phyloP scores from a whole-genome alignment of 2,113 vertebrate genomes.

The Thinocorus orbignyianus region DNA sequence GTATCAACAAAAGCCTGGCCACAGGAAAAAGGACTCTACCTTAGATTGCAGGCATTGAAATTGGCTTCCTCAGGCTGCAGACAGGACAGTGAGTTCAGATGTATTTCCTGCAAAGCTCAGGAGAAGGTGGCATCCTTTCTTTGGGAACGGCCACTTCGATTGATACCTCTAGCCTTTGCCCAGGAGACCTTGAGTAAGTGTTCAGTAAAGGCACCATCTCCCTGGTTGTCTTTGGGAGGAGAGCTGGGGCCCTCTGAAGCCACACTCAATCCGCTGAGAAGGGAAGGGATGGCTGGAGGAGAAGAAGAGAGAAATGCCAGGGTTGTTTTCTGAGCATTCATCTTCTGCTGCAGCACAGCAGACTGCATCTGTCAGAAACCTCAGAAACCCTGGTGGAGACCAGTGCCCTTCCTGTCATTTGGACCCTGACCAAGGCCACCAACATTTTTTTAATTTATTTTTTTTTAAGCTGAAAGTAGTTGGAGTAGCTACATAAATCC shows the following conservation, averaged over 20 bases:
- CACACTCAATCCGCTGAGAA: background rate
- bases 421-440: background rate
- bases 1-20: background rate
- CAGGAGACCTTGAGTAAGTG: background rate
- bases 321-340: background rate
- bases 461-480: background rate
- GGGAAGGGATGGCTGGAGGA: background rate
- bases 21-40: background rate
- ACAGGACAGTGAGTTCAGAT: background rate
- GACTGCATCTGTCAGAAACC: background rate
- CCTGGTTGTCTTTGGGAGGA: background rate
- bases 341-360: background rate
- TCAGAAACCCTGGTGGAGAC: background rate
- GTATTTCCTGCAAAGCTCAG: background rate
- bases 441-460: background rate
- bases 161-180: background rate
- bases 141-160: background rate
- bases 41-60: background rate
- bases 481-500: background rate
- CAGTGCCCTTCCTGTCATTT: background rate
- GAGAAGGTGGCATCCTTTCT: background rate
- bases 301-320: background rate
- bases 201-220: background rate
- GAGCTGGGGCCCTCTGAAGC: accelerated
- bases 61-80: background rate